Percentiles rank a stretch among this genome's conserved stretches.
phyloP scores from a whole-genome alignment of 2,113 vertebrate genomes.

The Engraulis encrasicolus region DNA sequence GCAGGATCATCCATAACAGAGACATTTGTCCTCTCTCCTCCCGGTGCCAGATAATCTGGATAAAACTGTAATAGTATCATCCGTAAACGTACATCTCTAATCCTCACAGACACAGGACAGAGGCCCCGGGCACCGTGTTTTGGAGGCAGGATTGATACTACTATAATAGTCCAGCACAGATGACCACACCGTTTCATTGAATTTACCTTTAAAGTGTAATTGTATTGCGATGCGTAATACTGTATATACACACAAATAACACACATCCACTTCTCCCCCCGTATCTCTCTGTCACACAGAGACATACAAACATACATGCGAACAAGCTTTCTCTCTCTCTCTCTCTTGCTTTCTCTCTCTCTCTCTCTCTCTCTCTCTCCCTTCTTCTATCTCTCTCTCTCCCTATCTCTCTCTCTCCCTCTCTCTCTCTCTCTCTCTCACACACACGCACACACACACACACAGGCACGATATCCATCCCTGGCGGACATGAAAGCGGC shows the following conservation, averaged over 20 bases:
- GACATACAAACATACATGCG: too few relatives aligned
- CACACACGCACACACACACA: background rate
- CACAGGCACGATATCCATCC: background rate
- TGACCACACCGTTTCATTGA: background rate
- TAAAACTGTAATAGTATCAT: slow-evolving; percentile 34
- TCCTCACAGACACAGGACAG: background rate
- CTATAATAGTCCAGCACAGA: background rate
- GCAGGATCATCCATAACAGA: slow-evolving; percentile 31
- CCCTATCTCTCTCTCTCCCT: too few relatives aligned
- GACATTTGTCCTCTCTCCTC: slow-evolving; percentile 19
- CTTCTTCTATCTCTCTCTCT: too few relatives aligned
- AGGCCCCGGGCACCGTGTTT: background rate
- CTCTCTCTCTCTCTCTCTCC: too few relatives aligned
- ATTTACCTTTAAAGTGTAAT: background rate
- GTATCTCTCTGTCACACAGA: background rate
- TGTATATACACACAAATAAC: background rate
- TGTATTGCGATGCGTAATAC: too few relatives aligned
- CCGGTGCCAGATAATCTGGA: slow-evolving; percentile 25
- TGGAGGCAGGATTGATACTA: background rate
- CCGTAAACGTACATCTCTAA: slow-evolving; percentile 24
- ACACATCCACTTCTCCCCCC: background rate
- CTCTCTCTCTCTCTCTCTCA: too few relatives aligned
- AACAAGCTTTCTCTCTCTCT: too few relatives aligned
- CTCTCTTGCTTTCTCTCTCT: too few relatives aligned
- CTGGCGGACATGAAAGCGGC: too few relatives aligned